Base-by-base conservation (phyloP, 2,113 vertebrate genomes). In the Cisticola juncidis region DNA sequence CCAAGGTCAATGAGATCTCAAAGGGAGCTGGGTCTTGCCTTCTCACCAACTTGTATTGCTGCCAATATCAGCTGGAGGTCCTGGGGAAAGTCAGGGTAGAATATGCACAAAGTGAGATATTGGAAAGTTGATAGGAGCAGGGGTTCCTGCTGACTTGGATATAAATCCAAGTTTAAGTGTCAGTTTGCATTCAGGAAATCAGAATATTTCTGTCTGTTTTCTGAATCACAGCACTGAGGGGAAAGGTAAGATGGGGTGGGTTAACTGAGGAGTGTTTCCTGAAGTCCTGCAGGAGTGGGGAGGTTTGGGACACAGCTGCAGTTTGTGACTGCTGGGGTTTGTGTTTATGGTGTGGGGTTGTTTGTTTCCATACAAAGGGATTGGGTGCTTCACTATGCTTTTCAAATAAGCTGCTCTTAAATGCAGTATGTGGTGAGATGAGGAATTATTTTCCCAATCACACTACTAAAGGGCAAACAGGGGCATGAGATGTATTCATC, bases 1-100 rank as follows among this genome's bases (percentile, higher is more conserved):
- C 88, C 93, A 96, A 97, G 95, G 94, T 96, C 96, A 96, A 62
- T 8, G 57, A 88, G 86, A 88, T 84, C 94, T 90, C 94, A 92
- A 58, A 92, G 76, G 61, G 93, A 93, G 86, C 68, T 86, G 60
- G 70, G 62, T 78, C 58, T 88, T 88, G 66, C 92, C 79, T 94
- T 95, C 77, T 88, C 72, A 88, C 62, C 78, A 84, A 22, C 56
- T 87, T 96, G 85, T 92, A 74, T 24, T 69, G 31, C 76, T 93
- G 93, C 93, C 83, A 95, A 38, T 29, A 50, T 58, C 22, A 81
- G 61, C 80, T 88, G 86, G 69, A 88, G 33, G 65, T 94, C 76
- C 84, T 31, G 56, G 13, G 60, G 77, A 89, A 89, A 90, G 73
- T 82, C 90, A 65, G 66, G 6, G 62, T 13, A 47, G 91, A 81